phyloP scores from a whole-genome alignment of 2,113 vertebrate species.

The Gadus chalcogrammus region DNA sequence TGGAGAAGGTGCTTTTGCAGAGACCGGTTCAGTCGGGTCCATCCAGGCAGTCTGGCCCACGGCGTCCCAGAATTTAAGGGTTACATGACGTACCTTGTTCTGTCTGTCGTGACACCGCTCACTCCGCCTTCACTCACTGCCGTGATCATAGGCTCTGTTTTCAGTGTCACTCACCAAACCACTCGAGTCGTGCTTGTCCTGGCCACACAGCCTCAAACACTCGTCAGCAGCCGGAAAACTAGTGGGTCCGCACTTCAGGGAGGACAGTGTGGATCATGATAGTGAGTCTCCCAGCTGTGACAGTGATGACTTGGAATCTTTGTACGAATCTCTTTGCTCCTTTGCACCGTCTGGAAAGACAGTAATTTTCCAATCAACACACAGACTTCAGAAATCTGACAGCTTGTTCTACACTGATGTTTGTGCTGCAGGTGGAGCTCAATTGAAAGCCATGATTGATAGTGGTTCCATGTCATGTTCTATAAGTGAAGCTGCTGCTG shows the following conservation, averaged over 20 bases:
- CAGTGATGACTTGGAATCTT: slow-evolving; percentile 4
- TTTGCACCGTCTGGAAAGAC: neutral
- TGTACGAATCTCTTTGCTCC: slow-evolving; percentile 8
- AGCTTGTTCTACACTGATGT: slow-evolving; percentile 35
- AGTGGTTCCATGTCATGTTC: slow-evolving; percentile 42
- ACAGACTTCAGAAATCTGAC: slow-evolving; percentile 25
- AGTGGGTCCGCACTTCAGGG: slow-evolving; percentile 14
- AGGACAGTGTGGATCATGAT: slow-evolving; percentile 26
- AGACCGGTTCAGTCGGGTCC: neutral
- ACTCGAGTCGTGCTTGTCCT: no score
- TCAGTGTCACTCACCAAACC: no score
- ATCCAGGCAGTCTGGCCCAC: neutral
- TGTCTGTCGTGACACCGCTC: slow-evolving; percentile 5
- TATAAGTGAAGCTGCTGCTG: slow-evolving; percentile 25
- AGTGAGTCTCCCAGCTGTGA: slow-evolving; percentile 15
- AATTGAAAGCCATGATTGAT: slow-evolving; percentile 39
- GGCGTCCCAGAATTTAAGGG: neutral
- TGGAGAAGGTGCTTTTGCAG: slow-evolving; percentile 14
- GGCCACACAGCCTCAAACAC: neutral
- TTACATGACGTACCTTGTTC: neutral
- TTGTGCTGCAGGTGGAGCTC: neutral
- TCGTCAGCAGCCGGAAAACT: slow-evolving; percentile 21
- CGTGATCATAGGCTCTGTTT: no score
- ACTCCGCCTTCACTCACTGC: slow-evolving; percentile 6
- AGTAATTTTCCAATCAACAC: slow-evolving; percentile 15